A percentile compares a stretch with the other conserved stretches of the same genome.
Conservation (phyloP, 2,797 vertebrate species). For the Platyrinchus mystaceus region DNA sequence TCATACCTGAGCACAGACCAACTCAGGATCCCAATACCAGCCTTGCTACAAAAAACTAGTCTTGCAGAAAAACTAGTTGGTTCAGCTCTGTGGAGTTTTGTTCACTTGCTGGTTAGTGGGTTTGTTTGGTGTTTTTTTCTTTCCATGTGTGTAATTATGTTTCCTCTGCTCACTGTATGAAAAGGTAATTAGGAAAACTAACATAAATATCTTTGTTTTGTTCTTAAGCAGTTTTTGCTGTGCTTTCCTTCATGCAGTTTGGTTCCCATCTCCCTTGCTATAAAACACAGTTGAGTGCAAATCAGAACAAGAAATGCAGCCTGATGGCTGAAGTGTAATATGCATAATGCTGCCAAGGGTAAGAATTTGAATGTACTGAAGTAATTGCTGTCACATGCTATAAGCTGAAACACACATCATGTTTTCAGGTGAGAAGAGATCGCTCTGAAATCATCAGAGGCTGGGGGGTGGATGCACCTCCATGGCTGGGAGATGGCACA, state of each 20-base stretch:
- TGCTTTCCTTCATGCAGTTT: background rate
- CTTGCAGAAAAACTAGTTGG: background rate
- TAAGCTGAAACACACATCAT: background rate
- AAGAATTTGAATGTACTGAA: background rate
- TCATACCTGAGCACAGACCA: background rate
- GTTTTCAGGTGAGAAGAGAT: background rate
- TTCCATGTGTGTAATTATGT: background rate
- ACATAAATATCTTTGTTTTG: background rate
- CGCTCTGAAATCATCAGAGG: background rate
- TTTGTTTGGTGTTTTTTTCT: background rate
- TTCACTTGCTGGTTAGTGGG: background rate
- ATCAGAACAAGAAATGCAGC: background rate
- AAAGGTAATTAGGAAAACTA: background rate
- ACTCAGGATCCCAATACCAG: background rate
- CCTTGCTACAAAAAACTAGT: background rate
- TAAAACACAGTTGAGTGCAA: background rate
- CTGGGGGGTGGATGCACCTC: background rate
- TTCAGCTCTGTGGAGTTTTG: background rate
- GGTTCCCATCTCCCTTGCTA: background rate
- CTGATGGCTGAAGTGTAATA: background rate
- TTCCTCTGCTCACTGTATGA: background rate
- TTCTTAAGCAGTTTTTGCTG: background rate
- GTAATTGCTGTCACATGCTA: background rate
- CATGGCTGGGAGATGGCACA: fast-evolving
- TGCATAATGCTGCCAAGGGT: background rate